Conservation (phyloP, 2,113 vertebrate species). For the Bucco capensis region DNA sequence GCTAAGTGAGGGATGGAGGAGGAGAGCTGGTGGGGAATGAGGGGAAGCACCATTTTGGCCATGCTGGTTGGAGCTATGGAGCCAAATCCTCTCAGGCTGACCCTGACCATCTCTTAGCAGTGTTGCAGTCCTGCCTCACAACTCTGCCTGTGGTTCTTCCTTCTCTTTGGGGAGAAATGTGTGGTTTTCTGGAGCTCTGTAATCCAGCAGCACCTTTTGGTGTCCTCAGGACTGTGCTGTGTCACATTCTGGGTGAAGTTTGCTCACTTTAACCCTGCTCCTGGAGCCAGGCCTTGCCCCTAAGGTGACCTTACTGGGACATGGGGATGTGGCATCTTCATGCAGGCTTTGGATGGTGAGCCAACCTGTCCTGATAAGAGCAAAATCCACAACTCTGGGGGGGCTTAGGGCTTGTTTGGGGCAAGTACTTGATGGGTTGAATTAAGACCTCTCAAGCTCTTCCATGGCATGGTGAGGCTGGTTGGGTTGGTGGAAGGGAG, state of each 20-base stretch:
- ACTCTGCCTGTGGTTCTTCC: background rate
- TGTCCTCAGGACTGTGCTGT: background rate
- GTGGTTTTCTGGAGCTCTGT: background rate
- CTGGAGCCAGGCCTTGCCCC: background rate
- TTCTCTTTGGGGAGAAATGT: background rate
- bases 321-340: background rate
- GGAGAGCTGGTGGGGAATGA: background rate
- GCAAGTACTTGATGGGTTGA: background rate
- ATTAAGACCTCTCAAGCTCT: background rate
- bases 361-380: background rate
- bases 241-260: background rate
- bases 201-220: background rate
- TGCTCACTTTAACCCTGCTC: background rate
- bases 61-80: accelerated
- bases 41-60: background rate
- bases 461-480: background rate
- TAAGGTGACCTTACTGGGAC: background rate
- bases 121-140: background rate
- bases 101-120: background rate
- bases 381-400: background rate
- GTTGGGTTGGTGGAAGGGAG: background rate
- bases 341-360: background rate
- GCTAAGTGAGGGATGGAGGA: background rate
- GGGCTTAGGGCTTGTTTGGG: background rate
- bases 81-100: background rate